Evolutionary conservation across 1,140 invertebrate species (phyloP), one percentile per base, ranked within the genome.

Genomic region (Drosophila athabasca): DNA sequence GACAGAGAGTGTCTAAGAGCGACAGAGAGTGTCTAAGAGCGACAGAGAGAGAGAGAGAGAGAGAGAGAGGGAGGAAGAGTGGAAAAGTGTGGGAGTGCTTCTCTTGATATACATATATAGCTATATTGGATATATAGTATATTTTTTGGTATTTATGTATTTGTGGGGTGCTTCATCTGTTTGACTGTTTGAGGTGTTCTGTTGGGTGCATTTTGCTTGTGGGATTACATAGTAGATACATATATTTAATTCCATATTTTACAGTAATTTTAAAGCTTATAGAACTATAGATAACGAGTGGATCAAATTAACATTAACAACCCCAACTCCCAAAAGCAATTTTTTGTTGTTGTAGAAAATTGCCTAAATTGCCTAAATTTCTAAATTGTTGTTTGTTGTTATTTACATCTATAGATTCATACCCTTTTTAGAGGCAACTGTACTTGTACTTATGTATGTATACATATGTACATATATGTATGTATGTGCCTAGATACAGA

Each of bases 231-330:
- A 43, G 13, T 19, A 19, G 17, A 19, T 19, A 19, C 17, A 19
- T 9, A 31, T 13, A 22, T 46, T 49, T 13, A 59, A 66, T 76
- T 76, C 51, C 17, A 44, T 81, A 80, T 62, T 49, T 44, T 78
- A 78, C 79, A 81, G 26, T 67, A 51, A 57, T 53, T 81, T 70
- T 52, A 22, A 24, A 46, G 39, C 73, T 82, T 81, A 82, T 41
- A 44, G 2, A 8, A 35, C 78, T 82, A 77, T 13, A 53, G 31
- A 53, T 81, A 77, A 57, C 15, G 13, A 43, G 50, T 29, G 29
- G 29, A 29, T 1, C 29, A 29, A 2, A 29, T 29, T 6, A 6
- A 29, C 29, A 29, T 29, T 19, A 19, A 19, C 1, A 19, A 1
- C 1, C 17, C 17, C 17, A 19, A 26, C 48, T 44, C 68, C 59